phyloP scores from a whole-genome alignment of 2,113 vertebrate genomes.

The Carlito syrichta region DNA sequence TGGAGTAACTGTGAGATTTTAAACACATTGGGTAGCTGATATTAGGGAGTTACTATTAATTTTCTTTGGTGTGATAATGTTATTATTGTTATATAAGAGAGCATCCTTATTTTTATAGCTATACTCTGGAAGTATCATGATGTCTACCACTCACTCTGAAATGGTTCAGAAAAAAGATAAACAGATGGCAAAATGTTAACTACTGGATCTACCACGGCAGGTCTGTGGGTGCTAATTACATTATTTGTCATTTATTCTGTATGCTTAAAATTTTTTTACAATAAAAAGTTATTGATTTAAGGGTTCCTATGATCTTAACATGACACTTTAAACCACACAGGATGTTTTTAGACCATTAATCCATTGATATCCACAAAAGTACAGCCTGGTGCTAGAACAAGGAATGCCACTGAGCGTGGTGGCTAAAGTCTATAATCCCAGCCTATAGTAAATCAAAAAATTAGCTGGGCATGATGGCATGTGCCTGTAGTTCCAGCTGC shows the following conservation, averaged over 20 bases:
- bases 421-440: too few relatives aligned
- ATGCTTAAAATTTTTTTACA: background rate
- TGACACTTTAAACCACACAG: background rate
- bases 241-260: background rate
- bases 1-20: background rate
- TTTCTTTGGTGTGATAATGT: background rate
- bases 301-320: background rate
- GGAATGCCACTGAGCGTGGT: too few relatives aligned
- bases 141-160: background rate
- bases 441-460: too few relatives aligned
- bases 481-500: too few relatives aligned
- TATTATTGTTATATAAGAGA: background rate
- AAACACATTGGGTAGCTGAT: background rate
- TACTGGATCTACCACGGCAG: background rate
- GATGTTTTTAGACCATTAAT: background rate
- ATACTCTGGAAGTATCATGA: background rate
- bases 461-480: too few relatives aligned
- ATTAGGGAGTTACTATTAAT: background rate
- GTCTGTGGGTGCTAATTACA: background rate
- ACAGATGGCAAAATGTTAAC: background rate
- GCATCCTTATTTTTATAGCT: background rate
- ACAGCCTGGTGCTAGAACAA: background rate
- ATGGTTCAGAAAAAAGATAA: background rate
- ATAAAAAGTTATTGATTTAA: constrained; percentile 12
- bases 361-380: background rate